Percentiles rank a stretch among this genome's conserved stretches.
Evolutionary conservation across 2,888 invertebrate genomes (phyloP).

Genomic region (Pocota personata): DNA sequence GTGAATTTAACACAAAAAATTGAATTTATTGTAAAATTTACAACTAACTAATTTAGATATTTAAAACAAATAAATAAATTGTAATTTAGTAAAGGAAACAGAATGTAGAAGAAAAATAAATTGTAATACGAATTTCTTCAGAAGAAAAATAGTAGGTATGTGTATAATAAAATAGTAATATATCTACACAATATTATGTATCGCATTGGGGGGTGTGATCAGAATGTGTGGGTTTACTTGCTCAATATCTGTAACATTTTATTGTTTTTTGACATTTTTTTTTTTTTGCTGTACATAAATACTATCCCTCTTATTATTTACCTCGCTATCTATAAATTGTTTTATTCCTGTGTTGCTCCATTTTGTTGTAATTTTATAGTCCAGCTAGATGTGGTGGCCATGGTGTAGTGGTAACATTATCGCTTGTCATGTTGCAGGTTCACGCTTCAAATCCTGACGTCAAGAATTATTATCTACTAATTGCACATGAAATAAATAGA

Average conservation of each 20-base stretch:
- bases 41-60: conserved; percentile 53
- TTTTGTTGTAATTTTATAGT: too few species aligned
- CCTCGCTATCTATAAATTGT: too few species aligned
- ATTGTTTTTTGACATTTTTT: background rate
- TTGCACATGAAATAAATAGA: too few species aligned
- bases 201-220: background rate
- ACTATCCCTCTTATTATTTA: too few species aligned
- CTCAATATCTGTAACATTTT: background rate
- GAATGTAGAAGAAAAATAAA: background rate
- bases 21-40: conserved; percentile 65
- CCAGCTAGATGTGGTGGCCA: too few species aligned
- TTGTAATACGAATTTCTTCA: conserved; percentile 44
- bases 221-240: background rate
- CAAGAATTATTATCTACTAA: too few species aligned
- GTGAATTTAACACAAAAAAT: conserved; percentile 31
- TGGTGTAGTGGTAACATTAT: too few species aligned
- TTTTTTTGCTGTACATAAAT: background rate
- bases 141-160: conserved; percentile 5
- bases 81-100: background rate
- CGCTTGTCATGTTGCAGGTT: too few species aligned
- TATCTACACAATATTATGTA: background rate
- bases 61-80: conserved; percentile 19
- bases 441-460: too few species aligned
- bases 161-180: background rate
- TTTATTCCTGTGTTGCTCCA: too few species aligned